Evolutionary conservation across 2,888 invertebrate genomes (phyloP).

Genomic region (Celastrina argiolus): DNA sequence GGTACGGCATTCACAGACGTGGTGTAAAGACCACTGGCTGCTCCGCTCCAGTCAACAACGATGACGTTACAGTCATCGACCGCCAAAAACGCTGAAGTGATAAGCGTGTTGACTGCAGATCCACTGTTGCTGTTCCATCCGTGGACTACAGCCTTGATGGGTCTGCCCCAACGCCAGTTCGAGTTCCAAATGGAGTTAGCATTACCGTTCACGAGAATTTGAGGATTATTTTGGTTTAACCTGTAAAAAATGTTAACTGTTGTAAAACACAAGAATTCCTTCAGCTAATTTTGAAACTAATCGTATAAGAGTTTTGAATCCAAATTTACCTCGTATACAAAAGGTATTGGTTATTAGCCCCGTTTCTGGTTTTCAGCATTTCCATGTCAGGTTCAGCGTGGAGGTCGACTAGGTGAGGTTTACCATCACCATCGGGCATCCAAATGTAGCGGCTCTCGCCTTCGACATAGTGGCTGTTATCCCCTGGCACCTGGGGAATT

Average conservation of each 20-base stretch:
- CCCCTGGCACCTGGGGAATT: constrained; percentile 33
- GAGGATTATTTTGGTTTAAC: constrained; percentile 39
- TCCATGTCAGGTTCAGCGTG: constrained; percentile 32
- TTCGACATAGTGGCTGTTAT: constrained; percentile 42
- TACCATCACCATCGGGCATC: constrained; percentile 32
- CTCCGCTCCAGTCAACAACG: constrained; percentile 52
- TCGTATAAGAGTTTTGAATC: no score
- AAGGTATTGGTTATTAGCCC: constrained; percentile 40
- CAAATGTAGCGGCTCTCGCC: constrained; percentile 41
- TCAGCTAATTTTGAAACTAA: no score
- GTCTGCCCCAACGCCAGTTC: constrained; percentile 41
- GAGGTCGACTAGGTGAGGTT: constrained; percentile 40
- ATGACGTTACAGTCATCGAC: constrained; percentile 48
- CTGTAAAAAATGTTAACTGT: constrained; percentile 42
- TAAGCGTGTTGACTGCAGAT: constrained; percentile 37
- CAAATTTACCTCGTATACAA: constrained; percentile 41
- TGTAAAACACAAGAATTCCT: no score
- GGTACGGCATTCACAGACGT: constrained; percentile 47
- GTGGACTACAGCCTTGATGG: constrained; percentile 43
- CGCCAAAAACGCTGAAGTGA: constrained; percentile 44
- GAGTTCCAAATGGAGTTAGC: constrained; percentile 43
- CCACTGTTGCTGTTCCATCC: constrained; percentile 36
- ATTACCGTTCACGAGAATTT: constrained; percentile 42
- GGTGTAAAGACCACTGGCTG: constrained; percentile 43
- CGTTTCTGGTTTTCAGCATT: constrained; percentile 31